phyloP scores from a whole-genome alignment of 2,113 vertebrate species.

The Callorhinus ursinus region DNA sequence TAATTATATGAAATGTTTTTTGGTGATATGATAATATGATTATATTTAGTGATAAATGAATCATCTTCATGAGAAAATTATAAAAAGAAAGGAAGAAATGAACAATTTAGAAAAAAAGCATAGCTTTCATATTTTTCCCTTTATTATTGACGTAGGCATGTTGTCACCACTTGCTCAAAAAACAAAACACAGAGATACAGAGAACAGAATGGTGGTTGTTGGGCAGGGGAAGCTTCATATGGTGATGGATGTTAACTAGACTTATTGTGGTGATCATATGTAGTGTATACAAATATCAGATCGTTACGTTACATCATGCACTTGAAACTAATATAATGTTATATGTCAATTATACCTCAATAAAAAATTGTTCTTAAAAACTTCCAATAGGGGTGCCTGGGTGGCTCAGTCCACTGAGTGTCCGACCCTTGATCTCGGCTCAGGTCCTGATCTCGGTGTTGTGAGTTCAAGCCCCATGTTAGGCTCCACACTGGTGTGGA shows the following conservation, averaged over 20 bases:
- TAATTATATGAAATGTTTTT: constrained; percentile 59
- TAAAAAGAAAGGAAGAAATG: constrained; percentile 15
- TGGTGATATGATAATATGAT: constrained; percentile 48
- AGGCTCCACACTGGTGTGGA: neutral
- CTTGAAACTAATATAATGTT: neutral
- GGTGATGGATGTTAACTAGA: neutral
- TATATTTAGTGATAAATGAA: constrained; percentile 55
- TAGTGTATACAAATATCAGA: neutral
- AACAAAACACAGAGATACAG: neutral
- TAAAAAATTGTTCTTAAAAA: constrained; percentile 12
- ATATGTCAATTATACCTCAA: neutral
- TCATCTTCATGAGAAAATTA: constrained; percentile 54
- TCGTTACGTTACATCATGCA: neutral
- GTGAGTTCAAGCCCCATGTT: neutral
- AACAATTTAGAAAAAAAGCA: constrained; percentile 48
- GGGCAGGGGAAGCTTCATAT: neutral
- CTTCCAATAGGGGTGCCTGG: neutral
- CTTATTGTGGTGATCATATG: neutral
- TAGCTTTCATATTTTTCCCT: constrained; percentile 43
- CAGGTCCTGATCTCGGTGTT: neutral
- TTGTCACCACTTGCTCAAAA: neutral
- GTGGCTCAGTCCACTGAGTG: neutral
- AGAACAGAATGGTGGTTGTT: neutral
- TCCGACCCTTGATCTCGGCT: neutral
- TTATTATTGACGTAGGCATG: constrained; percentile 16